These are phyloP conservation scores for Drosophila lacicola DNA, from an alignment of 2,888 invertebrate genomes.

Conservation along the genomic window DNA sequence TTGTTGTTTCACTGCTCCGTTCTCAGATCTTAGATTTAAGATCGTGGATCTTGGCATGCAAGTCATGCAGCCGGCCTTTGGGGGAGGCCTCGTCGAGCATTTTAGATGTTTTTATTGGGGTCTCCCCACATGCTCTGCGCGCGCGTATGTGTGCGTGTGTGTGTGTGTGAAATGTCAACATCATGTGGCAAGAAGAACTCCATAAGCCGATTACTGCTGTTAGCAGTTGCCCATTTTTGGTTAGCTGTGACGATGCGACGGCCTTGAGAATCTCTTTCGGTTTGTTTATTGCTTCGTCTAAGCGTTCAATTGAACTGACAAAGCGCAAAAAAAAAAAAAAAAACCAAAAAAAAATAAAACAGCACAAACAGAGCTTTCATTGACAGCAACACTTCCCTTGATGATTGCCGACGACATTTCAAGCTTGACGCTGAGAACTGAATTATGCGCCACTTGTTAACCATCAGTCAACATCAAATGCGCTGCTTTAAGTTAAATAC, in stretches of 20 bases:
- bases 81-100: conserved; percentile 3
- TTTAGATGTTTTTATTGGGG: conserved; percentile 43
- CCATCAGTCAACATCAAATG: conserved; percentile 25
- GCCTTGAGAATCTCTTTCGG: conserved; percentile 50
- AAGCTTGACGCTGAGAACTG: conserved; percentile 22
- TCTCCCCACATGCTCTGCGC: conserved; percentile 32
- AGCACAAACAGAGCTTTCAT: conserved; percentile 21
- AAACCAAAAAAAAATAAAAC: too few relatives aligned
- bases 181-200: conserved; percentile 36
- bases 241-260: conserved; percentile 27
- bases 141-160: conserved; percentile 7
- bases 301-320: conserved; percentile 50
- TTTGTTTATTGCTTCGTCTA: conserved; percentile 51
- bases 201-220: conserved; percentile 51
- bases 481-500: conserved; percentile 2
- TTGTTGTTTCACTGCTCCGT: conserved; percentile 25
- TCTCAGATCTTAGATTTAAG: conserved; percentile 20
- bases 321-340: conserved; percentile 39
- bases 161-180: conserved; percentile 60
- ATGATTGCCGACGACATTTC: conserved; percentile 42
- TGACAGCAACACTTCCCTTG: conserved; percentile 31
- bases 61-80: conserved; percentile 43
- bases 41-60: conserved; percentile 50
- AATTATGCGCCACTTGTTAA: conserved; percentile 19
- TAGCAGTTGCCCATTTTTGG: conserved; percentile 34